Evolutionary conservation across 2,888 invertebrate genomes (phyloP).

Genomic region (Nudaria mundana): DNA sequence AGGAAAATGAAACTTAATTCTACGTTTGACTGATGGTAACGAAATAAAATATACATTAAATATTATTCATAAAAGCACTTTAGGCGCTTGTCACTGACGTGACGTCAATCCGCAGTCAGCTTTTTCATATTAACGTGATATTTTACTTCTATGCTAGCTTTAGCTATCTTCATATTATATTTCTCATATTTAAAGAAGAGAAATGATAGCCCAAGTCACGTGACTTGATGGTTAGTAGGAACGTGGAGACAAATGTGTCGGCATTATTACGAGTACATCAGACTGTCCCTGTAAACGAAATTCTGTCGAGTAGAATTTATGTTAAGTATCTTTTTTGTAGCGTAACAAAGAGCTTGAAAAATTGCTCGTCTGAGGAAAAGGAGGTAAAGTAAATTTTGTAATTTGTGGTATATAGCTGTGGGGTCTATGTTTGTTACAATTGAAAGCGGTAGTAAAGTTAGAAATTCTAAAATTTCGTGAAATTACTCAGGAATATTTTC

Average conservation of each 20-base stretch:
- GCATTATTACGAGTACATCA: constrained; percentile 20
- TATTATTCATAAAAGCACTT: constrained; percentile 11
- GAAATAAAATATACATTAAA: constrained; percentile 32
- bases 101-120: background rate
- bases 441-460: constrained; percentile 75
- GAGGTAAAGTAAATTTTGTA: constrained; percentile 70
- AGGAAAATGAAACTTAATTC: background rate
- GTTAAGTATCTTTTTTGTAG: constrained; percentile 62
- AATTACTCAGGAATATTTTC: too few relatives aligned
- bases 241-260: constrained; percentile 11
- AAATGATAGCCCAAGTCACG: background rate
- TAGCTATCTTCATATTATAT: background rate
- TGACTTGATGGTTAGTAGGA: background rate
- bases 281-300: constrained; percentile 38
- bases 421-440: constrained; percentile 76
- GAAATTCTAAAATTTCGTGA: too few relatives aligned
- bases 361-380: constrained; percentile 67
- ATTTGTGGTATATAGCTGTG: constrained; percentile 68
- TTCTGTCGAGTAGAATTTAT: constrained; percentile 54
- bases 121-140: constrained; percentile 22
- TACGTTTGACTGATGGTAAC: constrained; percentile 20
- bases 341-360: constrained; percentile 70
- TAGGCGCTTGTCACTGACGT: background rate
- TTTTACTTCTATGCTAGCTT: constrained; percentile 12
- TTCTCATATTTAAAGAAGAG: background rate